Conservation (phyloP, 1,140 invertebrate species). For the Drosophila teissieri region DNA sequence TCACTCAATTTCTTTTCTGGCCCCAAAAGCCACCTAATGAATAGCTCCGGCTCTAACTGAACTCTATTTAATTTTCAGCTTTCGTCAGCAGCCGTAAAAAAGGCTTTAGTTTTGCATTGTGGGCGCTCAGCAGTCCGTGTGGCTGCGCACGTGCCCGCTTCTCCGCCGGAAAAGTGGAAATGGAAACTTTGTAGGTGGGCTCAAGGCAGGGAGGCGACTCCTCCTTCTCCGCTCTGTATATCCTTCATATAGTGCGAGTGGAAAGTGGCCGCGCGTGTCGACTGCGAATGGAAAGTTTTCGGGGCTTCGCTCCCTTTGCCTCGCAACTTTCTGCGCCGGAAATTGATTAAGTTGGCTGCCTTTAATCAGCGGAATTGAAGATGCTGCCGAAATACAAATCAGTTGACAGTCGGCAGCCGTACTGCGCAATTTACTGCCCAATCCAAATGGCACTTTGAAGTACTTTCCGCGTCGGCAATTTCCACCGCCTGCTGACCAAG, state of each 20-base stretch:
- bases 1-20: slow-evolving; percentile 19
- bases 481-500: slow-evolving; percentile 19
- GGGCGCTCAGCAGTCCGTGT: slow-evolving; percentile 43
- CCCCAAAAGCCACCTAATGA: slow-evolving; percentile 67
- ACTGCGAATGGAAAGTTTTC: slow-evolving; percentile 40
- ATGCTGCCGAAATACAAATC: slow-evolving; percentile 61
- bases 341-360: slow-evolving; percentile 74
- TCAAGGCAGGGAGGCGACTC: no score
- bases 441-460: slow-evolving; percentile 26
- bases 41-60: slow-evolving; percentile 70
- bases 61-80: slow-evolving; percentile 80
- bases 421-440: slow-evolving; percentile 7
- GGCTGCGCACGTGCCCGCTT: slow-evolving; percentile 39
- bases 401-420: slow-evolving; percentile 37
- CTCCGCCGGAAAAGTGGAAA: slow-evolving; percentile 23
- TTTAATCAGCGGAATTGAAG: slow-evolving; percentile 66
- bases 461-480: slow-evolving; percentile 10
- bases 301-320: not conserved
- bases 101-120: slow-evolving; percentile 76
- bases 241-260: slow-evolving; percentile 12
- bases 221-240: not conserved
- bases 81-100: slow-evolving; percentile 80
- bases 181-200: slow-evolving; percentile 44
- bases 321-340: slow-evolving; percentile 56
- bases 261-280: slow-evolving; percentile 50